Percentiles rank a stretch among this genome's conserved stretches.
Evolutionary conservation across 2,888 invertebrate species (phyloP).

Genomic region (Oegoconia quadripuncta): DNA sequence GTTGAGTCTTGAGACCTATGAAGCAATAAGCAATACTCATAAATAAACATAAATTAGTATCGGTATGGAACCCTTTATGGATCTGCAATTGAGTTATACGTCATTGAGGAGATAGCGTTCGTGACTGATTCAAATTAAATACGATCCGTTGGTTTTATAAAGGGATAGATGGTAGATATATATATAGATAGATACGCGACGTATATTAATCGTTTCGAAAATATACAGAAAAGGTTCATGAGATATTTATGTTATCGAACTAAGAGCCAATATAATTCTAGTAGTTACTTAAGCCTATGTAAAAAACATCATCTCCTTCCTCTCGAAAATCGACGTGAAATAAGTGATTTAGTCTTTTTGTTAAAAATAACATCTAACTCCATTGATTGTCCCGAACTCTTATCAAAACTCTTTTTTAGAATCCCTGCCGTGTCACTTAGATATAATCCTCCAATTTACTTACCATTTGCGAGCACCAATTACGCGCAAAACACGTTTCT

Average conservation of each 20-base stretch:
- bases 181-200: slow-evolving; percentile 47
- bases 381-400: too few relatives aligned
- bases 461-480: too few relatives aligned
- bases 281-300: too few relatives aligned
- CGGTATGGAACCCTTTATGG: slow-evolving; percentile 40
- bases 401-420: too few relatives aligned
- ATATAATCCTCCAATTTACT: too few relatives aligned
- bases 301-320: too few relatives aligned
- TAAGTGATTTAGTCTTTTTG: too few relatives aligned
- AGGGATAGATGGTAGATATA: slow-evolving; percentile 35
- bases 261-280: too few relatives aligned
- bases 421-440: too few relatives aligned
- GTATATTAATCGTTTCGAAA: background rate
- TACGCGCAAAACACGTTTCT: too few relatives aligned
- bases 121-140: slow-evolving; percentile 55
- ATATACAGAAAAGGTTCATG: background rate
- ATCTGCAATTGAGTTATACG: slow-evolving; percentile 59
- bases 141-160: slow-evolving; percentile 52
- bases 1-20: slow-evolving; percentile 9
- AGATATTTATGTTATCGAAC: background rate
- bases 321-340: too few relatives aligned
- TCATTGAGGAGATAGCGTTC: slow-evolving; percentile 42
- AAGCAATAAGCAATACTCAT: slow-evolving; percentile 23
- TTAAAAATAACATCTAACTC: too few relatives aligned
- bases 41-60: slow-evolving; percentile 51